Percentiles rank a stretch among this genome's conserved stretches.
Conservation (phyloP, 2,113 vertebrate species). For the Oenanthe oenanthe region DNA sequence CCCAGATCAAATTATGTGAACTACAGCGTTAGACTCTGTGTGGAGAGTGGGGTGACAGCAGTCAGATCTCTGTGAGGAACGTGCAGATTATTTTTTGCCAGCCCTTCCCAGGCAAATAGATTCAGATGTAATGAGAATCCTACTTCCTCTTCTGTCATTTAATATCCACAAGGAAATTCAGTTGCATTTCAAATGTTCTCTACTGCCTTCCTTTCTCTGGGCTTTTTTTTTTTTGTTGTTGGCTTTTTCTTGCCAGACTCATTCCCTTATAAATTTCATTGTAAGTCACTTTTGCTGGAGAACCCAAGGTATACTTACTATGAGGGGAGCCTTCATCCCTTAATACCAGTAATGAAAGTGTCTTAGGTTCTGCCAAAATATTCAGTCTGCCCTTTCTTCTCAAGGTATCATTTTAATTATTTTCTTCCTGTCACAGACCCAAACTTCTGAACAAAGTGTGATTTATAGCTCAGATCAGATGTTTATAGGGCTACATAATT, state of each 20-base stretch:
- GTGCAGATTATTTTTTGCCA: fast-evolving
- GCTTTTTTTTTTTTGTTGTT: no score
- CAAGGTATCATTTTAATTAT: slow-evolving; percentile 23
- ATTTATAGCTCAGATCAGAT: slow-evolving; percentile 43
- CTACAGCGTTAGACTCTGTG: background rate
- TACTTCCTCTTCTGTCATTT: background rate
- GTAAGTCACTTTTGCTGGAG: background rate
- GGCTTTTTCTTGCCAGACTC: background rate
- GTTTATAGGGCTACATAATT: slow-evolving; percentile 29
- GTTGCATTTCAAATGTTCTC: background rate
- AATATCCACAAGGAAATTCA: background rate
- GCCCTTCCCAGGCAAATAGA: background rate
- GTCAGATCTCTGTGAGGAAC: background rate
- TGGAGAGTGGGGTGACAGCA: background rate
- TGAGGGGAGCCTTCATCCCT: background rate
- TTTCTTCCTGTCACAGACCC: slow-evolving; percentile 27
- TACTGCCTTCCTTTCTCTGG: background rate
- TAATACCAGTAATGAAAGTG: background rate
- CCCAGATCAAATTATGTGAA: background rate
- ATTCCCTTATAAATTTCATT: background rate
- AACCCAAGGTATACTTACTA: background rate
- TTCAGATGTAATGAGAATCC: background rate
- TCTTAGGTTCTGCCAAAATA: background rate
- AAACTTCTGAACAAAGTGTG: slow-evolving; percentile 10
- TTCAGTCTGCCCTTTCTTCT: background rate